phyloP scores from a whole-genome alignment of 1,140 invertebrate genomes.

The Drosophila prosaltans region DNA sequence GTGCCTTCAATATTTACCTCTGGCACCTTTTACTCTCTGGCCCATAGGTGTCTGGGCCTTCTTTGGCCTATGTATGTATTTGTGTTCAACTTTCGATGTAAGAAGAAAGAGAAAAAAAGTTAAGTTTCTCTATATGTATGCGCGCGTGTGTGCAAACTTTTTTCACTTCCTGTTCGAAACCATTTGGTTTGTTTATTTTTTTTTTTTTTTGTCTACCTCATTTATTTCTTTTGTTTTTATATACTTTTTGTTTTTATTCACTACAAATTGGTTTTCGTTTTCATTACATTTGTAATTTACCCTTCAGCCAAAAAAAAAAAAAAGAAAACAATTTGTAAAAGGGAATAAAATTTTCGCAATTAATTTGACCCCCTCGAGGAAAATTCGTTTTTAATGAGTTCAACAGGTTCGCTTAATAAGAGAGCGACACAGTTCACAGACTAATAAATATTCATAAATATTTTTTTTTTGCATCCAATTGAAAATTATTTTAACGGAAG shows the following conservation, averaged over 20 bases:
- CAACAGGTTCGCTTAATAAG: constrained; percentile 68
- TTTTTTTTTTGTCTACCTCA: neutral
- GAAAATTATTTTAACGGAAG: constrained; percentile 27
- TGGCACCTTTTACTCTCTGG: neutral
- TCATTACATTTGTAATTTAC: constrained; percentile 29
- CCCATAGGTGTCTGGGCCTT: neutral
- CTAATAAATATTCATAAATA: constrained; percentile 78
- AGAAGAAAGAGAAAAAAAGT: no score
- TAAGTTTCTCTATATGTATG: constrained; percentile 8
- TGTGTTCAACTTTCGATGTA: neutral
- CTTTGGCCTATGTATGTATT: neutral
- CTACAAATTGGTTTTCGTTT: constrained; percentile 63
- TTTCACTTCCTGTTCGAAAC: constrained; percentile 48
- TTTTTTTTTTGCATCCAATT: neutral
- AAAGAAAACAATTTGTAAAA: constrained; percentile 1
- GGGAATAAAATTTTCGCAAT: constrained; percentile 66
- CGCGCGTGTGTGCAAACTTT: constrained; percentile 38
- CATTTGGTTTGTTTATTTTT: constrained; percentile 27
- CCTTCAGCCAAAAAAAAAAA: neutral
- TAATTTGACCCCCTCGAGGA: constrained; percentile 54
- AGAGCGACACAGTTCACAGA: constrained; percentile 44
- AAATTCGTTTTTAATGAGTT: constrained; percentile 56
- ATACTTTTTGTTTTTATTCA: constrained; percentile 51
- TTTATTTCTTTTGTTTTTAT: constrained; percentile 13
- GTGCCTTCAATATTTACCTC: neutral